Percentiles rank a stretch among this genome's conserved stretches.
These are phyloP conservation scores for Notothenia rossii DNA, from an alignment of 2,113 vertebrate genomes.

Conservation along the genomic window DNA sequence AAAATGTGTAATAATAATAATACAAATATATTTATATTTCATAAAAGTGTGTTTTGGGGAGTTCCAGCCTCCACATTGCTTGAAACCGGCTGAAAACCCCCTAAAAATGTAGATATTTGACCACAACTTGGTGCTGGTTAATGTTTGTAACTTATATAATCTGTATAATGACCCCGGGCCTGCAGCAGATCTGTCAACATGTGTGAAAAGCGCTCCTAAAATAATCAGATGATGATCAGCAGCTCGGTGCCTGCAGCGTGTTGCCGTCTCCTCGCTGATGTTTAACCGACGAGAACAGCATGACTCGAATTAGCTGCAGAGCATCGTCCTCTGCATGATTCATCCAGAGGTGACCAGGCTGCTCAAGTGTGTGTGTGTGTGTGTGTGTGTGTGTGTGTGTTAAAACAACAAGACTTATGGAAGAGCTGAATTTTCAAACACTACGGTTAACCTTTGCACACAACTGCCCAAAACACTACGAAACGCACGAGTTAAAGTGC, in stretches of 20 bases:
- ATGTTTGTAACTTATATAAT: no score
- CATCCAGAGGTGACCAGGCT: conserved; percentile 35
- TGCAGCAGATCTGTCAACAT: background rate
- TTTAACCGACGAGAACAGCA: conserved; percentile 56
- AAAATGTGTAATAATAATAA: no score
- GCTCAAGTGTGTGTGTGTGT: conserved; percentile 23
- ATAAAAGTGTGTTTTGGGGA: no score
- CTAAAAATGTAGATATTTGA: no score
- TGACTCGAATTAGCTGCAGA: conserved; percentile 59
- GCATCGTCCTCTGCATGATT: conserved; percentile 58
- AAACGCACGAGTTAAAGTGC: no score
- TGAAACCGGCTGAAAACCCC: no score
- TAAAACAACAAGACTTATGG: no score
- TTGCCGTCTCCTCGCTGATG: conserved; percentile 17
- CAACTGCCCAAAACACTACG: no score
- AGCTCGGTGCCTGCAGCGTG: conserved; percentile 29
- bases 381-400: no score
- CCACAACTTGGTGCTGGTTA: no score
- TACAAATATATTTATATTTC: no score
- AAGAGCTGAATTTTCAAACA: background rate
- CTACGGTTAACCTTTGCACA: background rate
- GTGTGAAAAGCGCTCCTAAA: conserved; percentile 42
- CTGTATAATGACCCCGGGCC: background rate
- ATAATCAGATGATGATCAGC: conserved; percentile 47
- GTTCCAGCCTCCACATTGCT: no score